phyloP scores from a whole-genome alignment of 1,140 invertebrate species.

The Procambarus virginalis region DNA sequence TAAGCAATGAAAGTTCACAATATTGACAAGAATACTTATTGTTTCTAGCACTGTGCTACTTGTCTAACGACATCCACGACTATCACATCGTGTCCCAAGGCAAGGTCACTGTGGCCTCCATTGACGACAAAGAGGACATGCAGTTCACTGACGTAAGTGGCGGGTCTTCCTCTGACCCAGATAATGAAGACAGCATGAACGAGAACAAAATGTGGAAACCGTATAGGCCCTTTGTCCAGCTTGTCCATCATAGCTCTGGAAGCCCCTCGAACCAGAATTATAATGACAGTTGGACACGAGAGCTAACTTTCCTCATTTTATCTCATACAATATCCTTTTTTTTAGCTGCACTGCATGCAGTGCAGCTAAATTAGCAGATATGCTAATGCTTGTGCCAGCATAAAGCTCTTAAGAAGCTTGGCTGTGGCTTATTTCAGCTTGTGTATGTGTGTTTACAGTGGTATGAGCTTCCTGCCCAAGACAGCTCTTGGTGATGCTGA shows the following conservation, averaged over 20 bases:
- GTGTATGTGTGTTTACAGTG: not conserved
- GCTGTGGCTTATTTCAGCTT: not conserved
- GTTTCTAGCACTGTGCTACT: conserved; percentile 82
- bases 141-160: conserved; percentile 78
- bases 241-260: not conserved
- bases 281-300: not conserved
- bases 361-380: not conserved
- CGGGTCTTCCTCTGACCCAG: not conserved
- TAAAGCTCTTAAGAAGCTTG: not conserved
- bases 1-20: not conserved
- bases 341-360: not conserved
- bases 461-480: not conserved
- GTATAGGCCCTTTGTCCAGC: not conserved
- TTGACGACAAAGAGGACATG: conserved; percentile 87
- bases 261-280: not conserved
- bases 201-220: not conserved
- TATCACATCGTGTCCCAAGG: conserved; percentile 86
- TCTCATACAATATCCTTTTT: not conserved
- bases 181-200: not conserved
- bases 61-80: conserved; percentile 85
- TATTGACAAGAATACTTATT: conserved; percentile 9
- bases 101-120: conserved; percentile 83
- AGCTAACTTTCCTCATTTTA: not conserved
- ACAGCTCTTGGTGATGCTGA: no score
- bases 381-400: not conserved